phyloP scores from a whole-genome alignment of 2,797 vertebrate genomes.

The Sebastolobus alascanus region DNA sequence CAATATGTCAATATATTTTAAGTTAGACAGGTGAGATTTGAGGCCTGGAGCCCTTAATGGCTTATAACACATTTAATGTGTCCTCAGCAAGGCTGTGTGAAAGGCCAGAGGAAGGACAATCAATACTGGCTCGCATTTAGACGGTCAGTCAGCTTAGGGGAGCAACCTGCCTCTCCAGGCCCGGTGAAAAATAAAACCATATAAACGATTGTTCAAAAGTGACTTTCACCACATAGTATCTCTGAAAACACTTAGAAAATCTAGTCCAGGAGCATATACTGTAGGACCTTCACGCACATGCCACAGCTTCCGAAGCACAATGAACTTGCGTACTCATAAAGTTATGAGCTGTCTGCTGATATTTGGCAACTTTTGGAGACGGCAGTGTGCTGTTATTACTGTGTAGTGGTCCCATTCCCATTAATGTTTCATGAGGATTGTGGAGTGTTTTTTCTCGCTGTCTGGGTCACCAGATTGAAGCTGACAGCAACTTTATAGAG shows the following conservation, averaged over 20 bases:
- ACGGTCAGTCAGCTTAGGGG: slow-evolving; percentile 72
- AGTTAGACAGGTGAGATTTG: slow-evolving; percentile 76
- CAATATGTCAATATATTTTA: slow-evolving; percentile 74
- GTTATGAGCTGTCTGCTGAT: slow-evolving; percentile 1
- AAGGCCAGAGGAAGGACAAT: slow-evolving; percentile 77
- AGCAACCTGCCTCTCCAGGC: slow-evolving; percentile 62
- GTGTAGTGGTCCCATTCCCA: slow-evolving; percentile 3
- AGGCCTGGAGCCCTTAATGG: slow-evolving; percentile 76
- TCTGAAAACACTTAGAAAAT: slow-evolving; percentile 38
- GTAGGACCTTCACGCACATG: background rate
- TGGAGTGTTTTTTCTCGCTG: slow-evolving; percentile 15
- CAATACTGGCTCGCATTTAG: slow-evolving; percentile 77
- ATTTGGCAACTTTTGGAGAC: slow-evolving; percentile 8
- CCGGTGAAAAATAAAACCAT: slow-evolving; percentile 61
- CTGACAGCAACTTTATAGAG: slow-evolving; percentile 44
- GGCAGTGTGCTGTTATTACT: background rate
- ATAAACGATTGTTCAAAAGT: slow-evolving; percentile 58
- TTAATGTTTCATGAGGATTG: slow-evolving; percentile 17
- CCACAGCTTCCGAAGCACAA: slow-evolving; percentile 20
- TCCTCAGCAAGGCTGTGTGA: slow-evolving; percentile 76
- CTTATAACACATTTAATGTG: slow-evolving; percentile 82
- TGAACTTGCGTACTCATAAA: background rate
- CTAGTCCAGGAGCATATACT: background rate
- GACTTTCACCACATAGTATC: slow-evolving; percentile 39
- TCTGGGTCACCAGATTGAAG: slow-evolving; percentile 39